Evolutionary conservation across 2,888 invertebrate genomes (phyloP), one percentile per base, ranked within the genome.

Genomic region (Cerceris rybyensis): DNA sequence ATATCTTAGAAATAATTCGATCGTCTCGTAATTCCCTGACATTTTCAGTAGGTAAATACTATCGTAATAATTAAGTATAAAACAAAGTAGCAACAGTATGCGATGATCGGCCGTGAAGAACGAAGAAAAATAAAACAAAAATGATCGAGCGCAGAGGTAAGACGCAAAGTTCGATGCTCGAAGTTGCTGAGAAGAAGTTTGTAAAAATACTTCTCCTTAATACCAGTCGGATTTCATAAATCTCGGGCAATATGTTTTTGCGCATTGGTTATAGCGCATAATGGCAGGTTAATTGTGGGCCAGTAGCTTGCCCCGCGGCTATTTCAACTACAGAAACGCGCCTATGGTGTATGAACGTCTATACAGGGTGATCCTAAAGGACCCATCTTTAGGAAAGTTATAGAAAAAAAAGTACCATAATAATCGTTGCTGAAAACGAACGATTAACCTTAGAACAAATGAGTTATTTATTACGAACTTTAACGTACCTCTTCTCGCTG

Each of bases 271-370:
- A 87, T 86, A 84, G 87, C 84, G 76, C 76, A 90, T 89, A 90
- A 90, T 90, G 88, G 89, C 88, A 83, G 89, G 89, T 89, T 90
- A 90, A 90, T 90, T 90, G 89, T 88, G 86, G 86, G 83, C 84
- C 84, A 85, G 87, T 86, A 86, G 82, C 85, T 80, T 77, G 78
- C 70, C 75, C 68, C 70, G 72, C 78, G 74, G 81, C 73, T 68
- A 79, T 54, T 66, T 65, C 57, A n/a, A 46, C 46, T 46, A 46
- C 46, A 11, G 9, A 8, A 50, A 7, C n/a, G n/a, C 50, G 11
- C 50, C 6, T 50, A n/a, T n/a, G 58, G 42, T 57, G 70, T 13
- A 59, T 66, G 49, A 69, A 74, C 43, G 61, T 43, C 6, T 14
- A 54, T 63, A 69, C 57, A 58, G 69, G 50, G 43, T 17, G 58